Conservation (phyloP, 2,888 invertebrate species). For the Zootermopsis nevadensis region DNA sequence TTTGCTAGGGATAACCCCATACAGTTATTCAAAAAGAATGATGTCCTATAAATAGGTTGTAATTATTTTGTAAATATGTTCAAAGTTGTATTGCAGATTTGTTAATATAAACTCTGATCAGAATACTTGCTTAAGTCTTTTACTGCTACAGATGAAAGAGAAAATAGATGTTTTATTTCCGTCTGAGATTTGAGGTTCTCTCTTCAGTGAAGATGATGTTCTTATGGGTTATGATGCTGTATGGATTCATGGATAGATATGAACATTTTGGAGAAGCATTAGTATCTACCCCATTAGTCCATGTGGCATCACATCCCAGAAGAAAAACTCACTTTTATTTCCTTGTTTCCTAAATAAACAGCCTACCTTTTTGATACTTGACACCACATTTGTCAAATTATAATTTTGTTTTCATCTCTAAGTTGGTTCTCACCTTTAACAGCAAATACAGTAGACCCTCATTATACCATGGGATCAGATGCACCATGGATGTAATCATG, state of each 20-base stretch:
- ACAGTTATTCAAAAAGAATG: neutral
- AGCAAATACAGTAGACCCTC: no score
- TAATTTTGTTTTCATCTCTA: slow-evolving; percentile 16
- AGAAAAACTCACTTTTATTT: no score
- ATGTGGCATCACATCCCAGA: no score
- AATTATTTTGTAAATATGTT: slow-evolving; percentile 21
- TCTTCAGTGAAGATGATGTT: no score
- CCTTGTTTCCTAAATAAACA: slow-evolving; percentile 25
- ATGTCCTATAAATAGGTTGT: neutral
- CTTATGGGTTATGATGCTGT: no score
- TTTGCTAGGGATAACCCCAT: neutral
- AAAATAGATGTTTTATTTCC: neutral
- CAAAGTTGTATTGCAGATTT: slow-evolving; percentile 1
- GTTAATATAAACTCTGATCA: slow-evolving; percentile 40
- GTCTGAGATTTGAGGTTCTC: no score
- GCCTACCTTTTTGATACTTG: slow-evolving; percentile 4
- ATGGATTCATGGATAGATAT: no score
- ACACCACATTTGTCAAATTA: neutral
- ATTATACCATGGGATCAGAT: no score
- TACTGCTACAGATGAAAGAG: neutral
- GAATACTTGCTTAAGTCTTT: slow-evolving; percentile 18
- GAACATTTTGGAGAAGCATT: no score
- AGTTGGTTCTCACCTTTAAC: no score
- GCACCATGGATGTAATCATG: no score
- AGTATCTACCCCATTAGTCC: no score